A percentile compares a stretch with the other conserved stretches of the same genome.
phyloP scores from a whole-genome alignment of 2,888 invertebrate genomes.

The Ormyrus thymus region DNA sequence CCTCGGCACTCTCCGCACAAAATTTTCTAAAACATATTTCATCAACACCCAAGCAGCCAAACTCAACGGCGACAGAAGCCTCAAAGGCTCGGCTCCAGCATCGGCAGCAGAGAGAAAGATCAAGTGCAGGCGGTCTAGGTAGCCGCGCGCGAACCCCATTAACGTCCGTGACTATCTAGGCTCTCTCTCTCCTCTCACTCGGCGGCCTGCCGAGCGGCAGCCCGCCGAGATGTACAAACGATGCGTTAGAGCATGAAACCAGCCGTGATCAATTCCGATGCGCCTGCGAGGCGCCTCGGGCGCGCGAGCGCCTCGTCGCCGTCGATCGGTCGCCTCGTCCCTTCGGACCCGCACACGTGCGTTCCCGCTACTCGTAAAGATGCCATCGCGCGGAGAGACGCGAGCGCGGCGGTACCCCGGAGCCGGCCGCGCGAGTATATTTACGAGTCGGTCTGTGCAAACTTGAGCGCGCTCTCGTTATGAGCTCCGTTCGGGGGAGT shows the following conservation, averaged over 20 bases:
- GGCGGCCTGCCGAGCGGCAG: background rate
- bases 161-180: constrained; percentile 1
- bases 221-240: constrained; percentile 35
- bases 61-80: too few relatives aligned
- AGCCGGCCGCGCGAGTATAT: too few relatives aligned
- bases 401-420: too few relatives aligned
- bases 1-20: too few relatives aligned
- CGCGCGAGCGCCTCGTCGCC: background rate
- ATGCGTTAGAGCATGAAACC: constrained; percentile 50
- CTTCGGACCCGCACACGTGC: constrained; percentile 3
- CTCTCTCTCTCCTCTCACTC: background rate
- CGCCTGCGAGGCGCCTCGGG: constrained; percentile 15
- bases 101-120: constrained; percentile 9
- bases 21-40: too few relatives aligned
- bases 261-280: constrained; percentile 45
- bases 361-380: constrained; percentile 24
- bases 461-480: too few relatives aligned
- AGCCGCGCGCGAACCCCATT: background rate
- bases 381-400: too few relatives aligned
- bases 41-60: too few relatives aligned
- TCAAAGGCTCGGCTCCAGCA: too few relatives aligned
- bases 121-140: constrained; percentile 48
- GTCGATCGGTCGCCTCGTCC: too few relatives aligned
- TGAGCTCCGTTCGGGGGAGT: background rate
- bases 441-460: too few relatives aligned